Percentiles rank a stretch among this genome's conserved stretches.
Evolutionary conservation across 2,797 vertebrate species (phyloP).

Genomic region (Myiotriccus ornatus): DNA sequence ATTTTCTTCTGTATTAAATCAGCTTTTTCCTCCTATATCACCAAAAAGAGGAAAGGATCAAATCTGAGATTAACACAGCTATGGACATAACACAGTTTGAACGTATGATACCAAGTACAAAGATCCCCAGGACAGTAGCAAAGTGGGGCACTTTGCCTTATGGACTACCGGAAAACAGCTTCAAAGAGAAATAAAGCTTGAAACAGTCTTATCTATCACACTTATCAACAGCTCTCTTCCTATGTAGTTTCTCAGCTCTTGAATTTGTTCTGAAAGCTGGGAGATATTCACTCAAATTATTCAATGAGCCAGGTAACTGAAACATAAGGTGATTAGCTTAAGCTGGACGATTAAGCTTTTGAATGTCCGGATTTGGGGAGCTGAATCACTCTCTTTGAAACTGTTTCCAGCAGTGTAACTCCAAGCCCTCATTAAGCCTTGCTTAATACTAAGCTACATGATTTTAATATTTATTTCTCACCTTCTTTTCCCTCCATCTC

Average conservation of each 20-base stretch:
- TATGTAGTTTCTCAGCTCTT: background rate
- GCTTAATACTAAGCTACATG: background rate
- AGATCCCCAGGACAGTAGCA: background rate
- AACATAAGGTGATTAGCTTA: constrained; percentile 54
- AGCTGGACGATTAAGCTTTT: constrained; percentile 18
- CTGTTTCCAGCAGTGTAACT: background rate
- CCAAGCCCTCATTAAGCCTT: background rate
- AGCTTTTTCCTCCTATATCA: background rate
- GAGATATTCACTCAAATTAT: constrained; percentile 4
- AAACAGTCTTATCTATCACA: background rate
- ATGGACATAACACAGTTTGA: background rate
- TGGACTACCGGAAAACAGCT: background rate
- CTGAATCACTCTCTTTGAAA: constrained; percentile 46
- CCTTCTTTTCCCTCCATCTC: background rate
- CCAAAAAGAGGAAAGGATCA: background rate
- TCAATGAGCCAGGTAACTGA: constrained; percentile 46
- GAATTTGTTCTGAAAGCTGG: background rate
- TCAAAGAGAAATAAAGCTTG: constrained; percentile 4
- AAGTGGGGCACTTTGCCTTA: background rate
- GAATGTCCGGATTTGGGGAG: background rate
- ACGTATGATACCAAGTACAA: background rate
- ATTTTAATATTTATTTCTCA: background rate
- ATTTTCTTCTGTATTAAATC: background rate
- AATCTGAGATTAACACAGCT: background rate
- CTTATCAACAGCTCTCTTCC: background rate